Base-by-base conservation (phyloP, 2,113 vertebrate genomes). In the Colossoma macropomum region DNA sequence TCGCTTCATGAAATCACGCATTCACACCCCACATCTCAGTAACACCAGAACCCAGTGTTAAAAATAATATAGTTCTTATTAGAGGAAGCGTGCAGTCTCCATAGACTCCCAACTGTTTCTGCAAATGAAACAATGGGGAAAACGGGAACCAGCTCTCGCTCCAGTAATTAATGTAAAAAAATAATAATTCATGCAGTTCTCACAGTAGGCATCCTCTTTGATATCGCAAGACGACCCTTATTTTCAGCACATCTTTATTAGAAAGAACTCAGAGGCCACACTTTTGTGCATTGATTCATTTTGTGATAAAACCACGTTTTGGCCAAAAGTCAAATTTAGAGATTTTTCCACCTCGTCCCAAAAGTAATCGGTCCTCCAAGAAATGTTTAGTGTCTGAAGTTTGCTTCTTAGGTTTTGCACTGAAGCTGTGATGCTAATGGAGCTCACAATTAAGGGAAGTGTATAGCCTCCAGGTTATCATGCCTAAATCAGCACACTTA, bases 101-200 rank as follows among this genome's bases (percentile, higher is more conserved):
- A 27, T 50, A 38, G 77, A 65, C 52, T 75, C 70, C 76, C 59
- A 59, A 25, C 81, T 80, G 70, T 77, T 78, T 84, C 74, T 87
- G 75, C 76, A 79, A 82, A 89, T 84, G 73, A 86, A 86, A 79
- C 71, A 79, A 75, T 75, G 32, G 78, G 87, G 73, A 81, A 77
- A 81, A 62, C 63, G 34, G 60, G 77, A 85, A 30, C 66, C 77
- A 72, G 28, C 74, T 52, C 79, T 63, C 80, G 32, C 82, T 41
- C 16, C 63, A 59, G 56, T 84, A 87, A 87, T 86, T 86, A 87
- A 72, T 69, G 73, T 50, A 77, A 79, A 84, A 75, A 84, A 62
- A 62, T 62, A 10, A 84, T 45, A 69, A 74, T 77, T 68, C 48
- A 77, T 70, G 71, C 71, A 34, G 66, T 34, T 23, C 28, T 34